phyloP scores from a whole-genome alignment of 2,113 vertebrate genomes.

The Girardinichthys multiradiatus region DNA sequence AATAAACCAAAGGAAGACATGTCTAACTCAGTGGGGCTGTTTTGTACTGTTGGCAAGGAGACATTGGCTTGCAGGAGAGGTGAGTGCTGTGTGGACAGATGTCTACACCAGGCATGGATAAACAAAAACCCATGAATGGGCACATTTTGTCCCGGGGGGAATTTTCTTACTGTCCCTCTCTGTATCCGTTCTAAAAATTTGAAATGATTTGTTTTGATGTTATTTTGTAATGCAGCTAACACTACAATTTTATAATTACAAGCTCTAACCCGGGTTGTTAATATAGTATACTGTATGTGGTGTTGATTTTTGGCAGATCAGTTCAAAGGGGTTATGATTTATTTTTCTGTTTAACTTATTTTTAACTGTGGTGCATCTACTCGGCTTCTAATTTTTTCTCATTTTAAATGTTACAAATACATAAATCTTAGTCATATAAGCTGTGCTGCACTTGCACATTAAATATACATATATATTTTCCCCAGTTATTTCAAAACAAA shows the following conservation, averaged over 20 bases:
- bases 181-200: constrained; percentile 19
- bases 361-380: background rate
- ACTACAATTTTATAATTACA: constrained; percentile 27
- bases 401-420: background rate
- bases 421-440: too few relatives aligned
- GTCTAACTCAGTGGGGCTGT: constrained; percentile 60
- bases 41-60: constrained; percentile 63
- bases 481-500: too few relatives aligned
- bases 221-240: background rate
- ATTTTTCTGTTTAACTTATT: background rate
- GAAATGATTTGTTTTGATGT: constrained; percentile 16
- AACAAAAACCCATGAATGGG: constrained; percentile 58
- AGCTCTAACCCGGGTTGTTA: background rate
- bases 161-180: constrained; percentile 44
- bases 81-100: constrained; percentile 75
- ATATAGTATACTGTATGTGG: too few relatives aligned
- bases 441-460: too few relatives aligned
- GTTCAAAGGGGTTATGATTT: background rate
- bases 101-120: constrained; percentile 66
- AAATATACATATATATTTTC: too few relatives aligned
- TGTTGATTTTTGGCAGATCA: background rate
- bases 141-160: constrained; percentile 56
- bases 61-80: constrained; percentile 64
- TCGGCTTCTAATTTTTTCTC: background rate
- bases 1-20: background rate